Conservation (phyloP, 2,113 vertebrate genomes). For the Butorides virescens region DNA sequence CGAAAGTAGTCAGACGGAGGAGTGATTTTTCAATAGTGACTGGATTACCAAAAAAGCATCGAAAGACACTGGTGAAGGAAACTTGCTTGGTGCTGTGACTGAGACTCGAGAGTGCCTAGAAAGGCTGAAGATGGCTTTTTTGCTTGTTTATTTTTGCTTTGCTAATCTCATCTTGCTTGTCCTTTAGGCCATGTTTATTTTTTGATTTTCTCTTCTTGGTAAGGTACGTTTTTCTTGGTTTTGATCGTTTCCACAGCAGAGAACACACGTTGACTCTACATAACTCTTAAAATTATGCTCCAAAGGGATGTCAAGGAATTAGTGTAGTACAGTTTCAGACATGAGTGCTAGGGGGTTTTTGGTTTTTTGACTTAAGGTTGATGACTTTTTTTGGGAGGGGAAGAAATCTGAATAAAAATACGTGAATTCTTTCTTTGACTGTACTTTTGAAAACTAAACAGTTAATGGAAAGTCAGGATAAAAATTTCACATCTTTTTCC, state of each 20-base stretch:
- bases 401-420: background rate
- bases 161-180: background rate
- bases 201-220: background rate
- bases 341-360: background rate
- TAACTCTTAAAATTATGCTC: background rate
- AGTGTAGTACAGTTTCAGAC: background rate
- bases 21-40: rapidly evolving
- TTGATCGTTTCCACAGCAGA: background rate
- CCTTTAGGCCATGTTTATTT: background rate
- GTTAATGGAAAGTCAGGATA: background rate
- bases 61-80: background rate
- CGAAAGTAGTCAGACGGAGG: rapidly evolving
- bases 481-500: background rate
- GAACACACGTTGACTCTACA: background rate
- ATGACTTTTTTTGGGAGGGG: rapidly evolving
- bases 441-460: background rate
- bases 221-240: background rate
- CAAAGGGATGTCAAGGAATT: background rate
- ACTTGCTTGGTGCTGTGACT: background rate
- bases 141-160: background rate
- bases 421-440: rapidly evolving
- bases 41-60: background rate
- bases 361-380: background rate
- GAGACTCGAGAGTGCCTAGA: background rate
- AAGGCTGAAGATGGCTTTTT: background rate